Evolutionary conservation across 2,797 vertebrate species (phyloP).

Genomic region (Myiotriccus ornatus): DNA sequence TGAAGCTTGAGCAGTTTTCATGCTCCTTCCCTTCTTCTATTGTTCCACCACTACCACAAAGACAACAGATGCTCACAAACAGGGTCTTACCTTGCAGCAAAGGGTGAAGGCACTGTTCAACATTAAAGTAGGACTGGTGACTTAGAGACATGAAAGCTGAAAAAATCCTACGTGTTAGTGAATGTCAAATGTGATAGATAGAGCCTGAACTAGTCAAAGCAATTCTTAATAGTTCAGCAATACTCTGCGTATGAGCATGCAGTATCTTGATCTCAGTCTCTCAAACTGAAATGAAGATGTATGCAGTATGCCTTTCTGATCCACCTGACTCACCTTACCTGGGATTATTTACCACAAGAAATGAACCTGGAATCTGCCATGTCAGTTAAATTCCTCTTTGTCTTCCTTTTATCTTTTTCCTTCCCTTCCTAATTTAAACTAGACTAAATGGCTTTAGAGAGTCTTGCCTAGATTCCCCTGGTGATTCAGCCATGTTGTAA

Average conservation of each 20-base stretch:
- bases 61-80: background rate
- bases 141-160: background rate
- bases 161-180: background rate
- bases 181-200: slow-evolving; percentile 59
- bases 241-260: slow-evolving; percentile 2
- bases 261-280: background rate
- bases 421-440: background rate
- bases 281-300: slow-evolving; percentile 28
- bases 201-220: slow-evolving; percentile 36
- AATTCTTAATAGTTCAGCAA: slow-evolving; percentile 48
- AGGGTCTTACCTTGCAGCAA: background rate
- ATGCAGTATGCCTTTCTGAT: background rate
- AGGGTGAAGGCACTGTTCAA: background rate
- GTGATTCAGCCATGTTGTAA: background rate
- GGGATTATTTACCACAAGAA: background rate
- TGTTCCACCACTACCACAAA: background rate
- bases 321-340: background rate
- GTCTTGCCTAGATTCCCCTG: background rate
- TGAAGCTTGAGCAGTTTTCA: background rate
- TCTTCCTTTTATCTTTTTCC: background rate
- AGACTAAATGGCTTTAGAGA: background rate
- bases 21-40: background rate
- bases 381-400: background rate
- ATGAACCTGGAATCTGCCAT: background rate
- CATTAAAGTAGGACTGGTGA: background rate